Evolutionary conservation across 2,113 vertebrate species (phyloP).

Genomic region (Dicrurus megarhynchus): DNA sequence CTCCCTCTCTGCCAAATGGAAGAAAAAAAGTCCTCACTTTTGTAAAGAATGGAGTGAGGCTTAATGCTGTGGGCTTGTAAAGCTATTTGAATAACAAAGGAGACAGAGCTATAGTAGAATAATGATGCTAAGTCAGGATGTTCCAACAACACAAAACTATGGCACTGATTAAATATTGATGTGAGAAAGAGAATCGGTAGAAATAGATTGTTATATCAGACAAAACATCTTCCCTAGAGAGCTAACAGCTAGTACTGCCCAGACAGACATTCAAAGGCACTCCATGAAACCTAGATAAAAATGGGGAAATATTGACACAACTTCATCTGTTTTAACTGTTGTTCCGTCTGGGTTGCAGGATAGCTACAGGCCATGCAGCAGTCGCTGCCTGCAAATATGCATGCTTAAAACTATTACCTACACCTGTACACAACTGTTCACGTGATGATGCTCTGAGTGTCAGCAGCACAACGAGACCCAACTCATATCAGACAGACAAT

Average conservation of each 20-base stretch:
- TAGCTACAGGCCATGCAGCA: neutral
- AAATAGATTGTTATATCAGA: neutral
- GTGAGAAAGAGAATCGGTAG: neutral
- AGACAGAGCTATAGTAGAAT: neutral
- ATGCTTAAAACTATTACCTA: neutral
- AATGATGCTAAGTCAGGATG: neutral
- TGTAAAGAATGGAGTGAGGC: neutral
- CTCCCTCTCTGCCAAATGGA: neutral
- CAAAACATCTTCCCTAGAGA: neutral
- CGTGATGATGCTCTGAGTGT: neutral
- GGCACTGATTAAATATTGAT: neutral
- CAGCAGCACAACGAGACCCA: rapidly evolving
- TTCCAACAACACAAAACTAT: neutral
- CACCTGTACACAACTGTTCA: neutral
- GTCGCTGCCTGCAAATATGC: neutral
- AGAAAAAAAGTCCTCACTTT: neutral
- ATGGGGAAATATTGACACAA: neutral
- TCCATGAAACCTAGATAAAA: neutral
- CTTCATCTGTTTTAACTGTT: neutral
- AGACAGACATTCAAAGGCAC: neutral
- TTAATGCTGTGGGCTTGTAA: neutral
- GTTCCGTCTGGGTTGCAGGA: neutral
- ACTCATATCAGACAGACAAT: neutral
- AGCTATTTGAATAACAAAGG: neutral
- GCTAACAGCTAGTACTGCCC: neutral